Evolutionary conservation across 2,113 vertebrate genomes (phyloP).

Genomic region (Grantiella picta): DNA sequence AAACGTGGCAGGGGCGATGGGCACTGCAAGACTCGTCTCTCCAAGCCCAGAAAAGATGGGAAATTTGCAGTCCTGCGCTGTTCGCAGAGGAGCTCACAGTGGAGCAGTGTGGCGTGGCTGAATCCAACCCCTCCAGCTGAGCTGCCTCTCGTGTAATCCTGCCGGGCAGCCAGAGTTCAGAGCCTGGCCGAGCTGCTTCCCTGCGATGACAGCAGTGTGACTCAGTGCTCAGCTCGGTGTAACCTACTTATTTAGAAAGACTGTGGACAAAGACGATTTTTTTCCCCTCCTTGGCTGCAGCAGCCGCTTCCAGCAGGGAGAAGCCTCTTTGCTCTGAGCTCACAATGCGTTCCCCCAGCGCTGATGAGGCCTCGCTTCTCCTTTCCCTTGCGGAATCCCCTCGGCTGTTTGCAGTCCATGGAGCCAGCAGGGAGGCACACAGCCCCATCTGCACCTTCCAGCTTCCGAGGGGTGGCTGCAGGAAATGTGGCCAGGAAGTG

Average conservation of each 20-base stretch:
- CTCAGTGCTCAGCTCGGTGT: neutral
- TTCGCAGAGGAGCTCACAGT: neutral
- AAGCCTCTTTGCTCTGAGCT: neutral
- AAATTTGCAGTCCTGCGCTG: neutral
- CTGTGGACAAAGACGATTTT: neutral
- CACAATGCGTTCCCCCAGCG: rapidly evolving
- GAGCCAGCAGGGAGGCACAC: neutral
- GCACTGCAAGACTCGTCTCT: neutral
- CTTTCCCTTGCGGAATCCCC: neutral
- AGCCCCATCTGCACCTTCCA: rapidly evolving
- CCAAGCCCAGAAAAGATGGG: neutral
- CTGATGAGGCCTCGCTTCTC: neutral
- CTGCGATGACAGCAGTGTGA: neutral
- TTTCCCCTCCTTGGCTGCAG: neutral
- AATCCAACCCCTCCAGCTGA: neutral
- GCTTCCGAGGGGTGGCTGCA: neutral
- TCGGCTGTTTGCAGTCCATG: rapidly evolving
- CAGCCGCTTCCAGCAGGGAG: neutral
- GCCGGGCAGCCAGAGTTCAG: neutral
- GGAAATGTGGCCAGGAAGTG: neutral
- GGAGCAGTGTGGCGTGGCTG: neutral
- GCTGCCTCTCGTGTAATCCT: neutral
- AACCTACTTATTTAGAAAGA: slow-evolving; percentile 16
- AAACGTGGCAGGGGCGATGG: rapidly evolving
- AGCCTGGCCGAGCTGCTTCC: neutral